Evolutionary conservation across 2,113 vertebrate species (phyloP), one percentile per base, ranked within the genome.

Genomic region (Acanthochromis polyacanthus): DNA sequence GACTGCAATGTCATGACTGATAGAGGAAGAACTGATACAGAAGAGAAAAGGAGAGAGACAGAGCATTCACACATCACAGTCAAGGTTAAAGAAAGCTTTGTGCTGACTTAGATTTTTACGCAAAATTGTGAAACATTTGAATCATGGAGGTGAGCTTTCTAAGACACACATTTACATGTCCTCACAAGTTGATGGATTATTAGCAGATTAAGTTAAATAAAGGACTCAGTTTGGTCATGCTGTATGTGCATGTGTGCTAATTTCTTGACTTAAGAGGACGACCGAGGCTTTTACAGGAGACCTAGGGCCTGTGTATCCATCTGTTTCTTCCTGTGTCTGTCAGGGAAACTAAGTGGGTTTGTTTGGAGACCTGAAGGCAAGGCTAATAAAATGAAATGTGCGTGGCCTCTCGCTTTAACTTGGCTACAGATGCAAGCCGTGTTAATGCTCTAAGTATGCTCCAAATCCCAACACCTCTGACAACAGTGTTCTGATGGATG

Each of bases 321-420:
- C 71, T 61, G 84, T 76, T 63, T 75, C 50, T 71, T 63, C 52
- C 72, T 30, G 50, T 71, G 69, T 77, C 81, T 62, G 83, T 88
- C 81, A 81, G 63, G 46, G 68, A 88, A 75, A 73, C 68, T 80
- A 77, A 89, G 69, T 71, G 46, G 72, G 51, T 84, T 84, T 82
- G 75, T 80, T 85, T 82, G 71, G 66, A 81, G 78, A 85, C 73
- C 63, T 69, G 53, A 85, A 81, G 78, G 76, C 85, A 71, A 40
- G 51, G 25, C 71, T 83, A 79, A 83, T 87, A 71, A 76, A 78
- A 80, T 53, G 5, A 87, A 86, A 74, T 70, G 50, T 51, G 62
- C 20, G 23, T 60, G 70, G 65, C 75, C 70, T 72, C 67, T 58
- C 10, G 58, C 76, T 83, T 79, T 66, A 59, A 80, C 65, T 71